Evolutionary conservation across 2,888 invertebrate species (phyloP), one percentile per base, ranked within the genome.

Genomic region (Anthrax anthrax): DNA sequence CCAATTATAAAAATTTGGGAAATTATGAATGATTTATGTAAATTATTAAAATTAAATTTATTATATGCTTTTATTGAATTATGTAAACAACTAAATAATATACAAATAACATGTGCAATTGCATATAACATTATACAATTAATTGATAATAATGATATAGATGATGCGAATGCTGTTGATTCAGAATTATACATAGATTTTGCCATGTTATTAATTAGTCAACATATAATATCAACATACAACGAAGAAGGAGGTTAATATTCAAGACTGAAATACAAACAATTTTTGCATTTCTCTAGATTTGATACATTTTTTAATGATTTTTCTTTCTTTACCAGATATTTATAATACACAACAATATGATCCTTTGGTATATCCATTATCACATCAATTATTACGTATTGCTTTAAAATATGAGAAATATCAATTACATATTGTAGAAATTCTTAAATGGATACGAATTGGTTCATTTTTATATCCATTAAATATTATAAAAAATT

Each of bases 71-170:
- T 62, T 2, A 47, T 58, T 6, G 51, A 57, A 36, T 54, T 67
- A 3, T 59, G 60, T 39, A 59, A 62, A 39, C 50, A 55, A 12
- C 50, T 65, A 6, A 56, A 58, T 32, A 64, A 62, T 39, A 42
- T 68, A 40, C 55, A 60, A 3, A 49, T 68, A 2, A 60, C 63
- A 12, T 65, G 66, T 49, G 62, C 62, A 0, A 43, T 68, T 17
- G 58, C 62, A 2, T 59, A 61, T 47, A 51, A 60, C 23, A 52
- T 61, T 3, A 44, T 62, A 3, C 58, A 63, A 45, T 54, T 61
- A 2, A 49, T 58, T 27, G 59, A 61, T 18, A 61, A 64, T 39
- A 51, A 53, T 29, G 50, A 52, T 9, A 44, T 48, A 1, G 64
- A 63, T 49, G 54, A 63, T 49, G 53, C 54, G n/a, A n/a, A n/a